These are phyloP conservation scores for Anthopleura sola DNA, from an alignment of 64 coral and sea anemone species.

Conservation along the genomic window DNA sequence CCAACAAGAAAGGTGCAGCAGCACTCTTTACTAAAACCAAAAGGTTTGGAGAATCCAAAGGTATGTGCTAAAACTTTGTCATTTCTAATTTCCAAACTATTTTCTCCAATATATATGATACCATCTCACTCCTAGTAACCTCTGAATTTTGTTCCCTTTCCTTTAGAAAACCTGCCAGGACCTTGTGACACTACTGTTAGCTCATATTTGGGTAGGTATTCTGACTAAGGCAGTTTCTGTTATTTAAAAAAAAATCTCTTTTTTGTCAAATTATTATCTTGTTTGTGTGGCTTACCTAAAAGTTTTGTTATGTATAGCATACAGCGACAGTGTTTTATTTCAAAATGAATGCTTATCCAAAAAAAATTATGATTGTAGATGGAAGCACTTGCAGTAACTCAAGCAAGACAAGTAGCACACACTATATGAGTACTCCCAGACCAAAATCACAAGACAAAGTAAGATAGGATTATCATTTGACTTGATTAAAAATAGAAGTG, in stretches of 20 bases:
- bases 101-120: too few relatives aligned
- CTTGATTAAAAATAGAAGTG: too few relatives aligned
- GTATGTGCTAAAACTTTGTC: not conserved
- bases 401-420: slow-evolving; percentile 28
- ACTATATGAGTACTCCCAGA: not conserved
- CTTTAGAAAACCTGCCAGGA: slow-evolving; percentile 8
- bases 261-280: too few relatives aligned
- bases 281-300: too few relatives aligned
- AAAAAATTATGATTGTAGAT: slow-evolving; percentile 3
- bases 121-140: too few relatives aligned
- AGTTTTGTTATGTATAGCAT: too few relatives aligned
- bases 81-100: not conserved
- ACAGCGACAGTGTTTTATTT: too few relatives aligned
- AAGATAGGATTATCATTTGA: not conserved
- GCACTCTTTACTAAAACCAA: slow-evolving; percentile 38
- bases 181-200: not conserved
- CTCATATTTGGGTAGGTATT: not conserved
- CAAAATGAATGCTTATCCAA: too few relatives aligned
- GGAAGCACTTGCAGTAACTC: slow-evolving; percentile 34
- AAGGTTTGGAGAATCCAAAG: slow-evolving; percentile 49
- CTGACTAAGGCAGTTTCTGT: too few relatives aligned
- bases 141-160: not conserved
- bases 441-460: not conserved
- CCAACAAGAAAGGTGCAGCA: not conserved
- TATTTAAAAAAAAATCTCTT: too few relatives aligned